Conservation (phyloP, 2,113 vertebrate genomes). For the Rallus limicola region DNA sequence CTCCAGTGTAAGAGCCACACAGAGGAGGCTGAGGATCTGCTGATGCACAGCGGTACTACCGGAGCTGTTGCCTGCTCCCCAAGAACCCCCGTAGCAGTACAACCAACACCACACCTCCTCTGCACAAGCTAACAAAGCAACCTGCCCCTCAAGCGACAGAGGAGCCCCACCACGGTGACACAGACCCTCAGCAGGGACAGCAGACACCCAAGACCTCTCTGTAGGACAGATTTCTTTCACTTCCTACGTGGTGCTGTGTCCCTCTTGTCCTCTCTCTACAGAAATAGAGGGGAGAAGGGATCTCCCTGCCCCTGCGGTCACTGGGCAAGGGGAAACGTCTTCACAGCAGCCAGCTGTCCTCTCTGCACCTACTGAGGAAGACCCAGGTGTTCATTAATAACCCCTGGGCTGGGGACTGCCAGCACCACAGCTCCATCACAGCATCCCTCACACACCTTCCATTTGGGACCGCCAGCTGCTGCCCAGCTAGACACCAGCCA, state of each 20-base stretch:
- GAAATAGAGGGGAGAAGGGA: not conserved
- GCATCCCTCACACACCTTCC: not conserved
- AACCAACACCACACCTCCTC: rapidly evolving
- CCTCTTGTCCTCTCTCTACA: not conserved
- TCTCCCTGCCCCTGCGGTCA: not conserved
- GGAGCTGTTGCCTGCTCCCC: not conserved
- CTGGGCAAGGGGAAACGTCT: not conserved
- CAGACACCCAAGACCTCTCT: not conserved
- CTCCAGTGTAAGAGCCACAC: not conserved
- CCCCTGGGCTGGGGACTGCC: not conserved
- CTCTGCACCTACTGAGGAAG: not conserved
- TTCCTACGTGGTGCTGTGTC: rapidly evolving
- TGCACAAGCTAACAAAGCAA: not conserved
- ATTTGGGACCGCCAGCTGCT: not conserved
- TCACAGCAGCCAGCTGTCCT: not conserved
- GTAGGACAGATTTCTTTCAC: not conserved
- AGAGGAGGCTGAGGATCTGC: not conserved
- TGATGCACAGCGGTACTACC: rapidly evolving
- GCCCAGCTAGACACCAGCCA: not conserved
- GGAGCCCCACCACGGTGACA: rapidly evolving
- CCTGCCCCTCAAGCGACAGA: rapidly evolving
- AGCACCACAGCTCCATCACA: not conserved
- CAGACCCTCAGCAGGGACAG: not conserved
- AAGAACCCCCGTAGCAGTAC: not conserved
- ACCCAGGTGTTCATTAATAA: not conserved